phyloP scores from a whole-genome alignment of 1,140 invertebrate genomes.

The Plectrocnemia conspersa region DNA sequence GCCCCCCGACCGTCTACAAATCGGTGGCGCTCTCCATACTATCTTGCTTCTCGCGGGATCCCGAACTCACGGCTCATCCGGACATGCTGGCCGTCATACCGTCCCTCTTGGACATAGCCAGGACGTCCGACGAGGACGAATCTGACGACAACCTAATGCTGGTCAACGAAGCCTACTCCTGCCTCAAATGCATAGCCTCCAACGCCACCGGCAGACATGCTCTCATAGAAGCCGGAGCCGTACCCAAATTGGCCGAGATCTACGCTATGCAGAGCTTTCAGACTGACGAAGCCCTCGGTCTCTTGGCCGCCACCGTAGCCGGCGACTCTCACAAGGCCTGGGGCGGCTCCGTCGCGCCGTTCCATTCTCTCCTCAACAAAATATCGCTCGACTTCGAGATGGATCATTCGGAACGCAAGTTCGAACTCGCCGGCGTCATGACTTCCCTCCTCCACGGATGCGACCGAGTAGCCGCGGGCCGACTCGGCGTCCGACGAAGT shows the following conservation, averaged over 20 bases:
- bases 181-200: conserved; percentile 71
- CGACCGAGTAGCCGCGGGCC: conserved; percentile 59
- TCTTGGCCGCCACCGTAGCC: conserved; percentile 67
- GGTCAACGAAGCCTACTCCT: conserved; percentile 83
- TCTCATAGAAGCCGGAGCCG: conserved; percentile 68
- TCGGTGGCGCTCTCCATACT: conserved; percentile 82
- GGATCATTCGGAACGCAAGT: conserved; percentile 81
- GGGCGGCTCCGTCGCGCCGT: conserved; percentile 66
- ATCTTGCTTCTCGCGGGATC: conserved; percentile 74
- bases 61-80: conserved; percentile 71
- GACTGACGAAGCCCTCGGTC: conserved; percentile 76
- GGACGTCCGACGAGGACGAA: conserved; percentile 71
- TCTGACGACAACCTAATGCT: conserved; percentile 81
- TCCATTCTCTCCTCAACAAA: conserved; percentile 78
- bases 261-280: conserved; percentile 81
- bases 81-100: conserved; percentile 78
- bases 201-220: conserved; percentile 69
- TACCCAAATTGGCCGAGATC: conserved; percentile 76
- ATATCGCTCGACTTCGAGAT: conserved; percentile 81
- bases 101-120: conserved; percentile 75
- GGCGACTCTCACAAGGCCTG: conserved; percentile 67
- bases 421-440: conserved; percentile 74
- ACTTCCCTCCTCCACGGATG: conserved; percentile 70
- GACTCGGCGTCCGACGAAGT: conserved; percentile 60
- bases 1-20: conserved; percentile 81